These are phyloP conservation scores for Ahaetulla prasina DNA, from an alignment of 2,113 vertebrate species.

Conservation along the genomic window DNA sequence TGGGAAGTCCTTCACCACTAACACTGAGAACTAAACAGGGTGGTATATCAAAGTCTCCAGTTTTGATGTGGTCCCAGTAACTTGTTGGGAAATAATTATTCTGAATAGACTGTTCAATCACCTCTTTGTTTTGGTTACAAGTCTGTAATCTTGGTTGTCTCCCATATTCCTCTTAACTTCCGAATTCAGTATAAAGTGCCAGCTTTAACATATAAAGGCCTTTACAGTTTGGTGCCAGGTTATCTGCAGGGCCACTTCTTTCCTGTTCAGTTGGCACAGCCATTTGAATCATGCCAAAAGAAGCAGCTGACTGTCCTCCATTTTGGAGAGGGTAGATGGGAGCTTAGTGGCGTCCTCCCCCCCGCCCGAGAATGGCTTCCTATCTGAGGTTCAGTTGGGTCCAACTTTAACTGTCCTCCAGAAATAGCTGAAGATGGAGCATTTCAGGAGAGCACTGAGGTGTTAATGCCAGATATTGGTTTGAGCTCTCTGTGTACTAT, in stretches of 20 bases:
- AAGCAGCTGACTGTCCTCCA: not conserved
- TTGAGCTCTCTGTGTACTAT: not conserved
- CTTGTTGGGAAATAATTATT: not conserved
- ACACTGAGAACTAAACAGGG: not conserved
- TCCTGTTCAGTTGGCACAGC: not conserved
- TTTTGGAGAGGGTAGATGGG: not conserved
- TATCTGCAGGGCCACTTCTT: not conserved
- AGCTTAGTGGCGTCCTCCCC: not conserved
- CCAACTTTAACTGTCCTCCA: not conserved
- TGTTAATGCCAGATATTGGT: not conserved
- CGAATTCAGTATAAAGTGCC: not conserved
- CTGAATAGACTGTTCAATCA: not conserved
- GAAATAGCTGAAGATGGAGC: not conserved
- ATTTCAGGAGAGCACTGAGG: not conserved
- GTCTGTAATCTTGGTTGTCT: not conserved
- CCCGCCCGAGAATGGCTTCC: not conserved
- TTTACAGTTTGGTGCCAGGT: not conserved
- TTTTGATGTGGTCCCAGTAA: not conserved
- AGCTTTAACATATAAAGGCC: not conserved
- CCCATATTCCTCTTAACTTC: not conserved
- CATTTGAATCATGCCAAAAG: not conserved
- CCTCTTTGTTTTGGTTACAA: not conserved
- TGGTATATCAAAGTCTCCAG: not conserved
- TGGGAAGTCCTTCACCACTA: not conserved
- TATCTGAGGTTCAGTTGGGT: not conserved